Percentiles rank a stretch among this genome's conserved stretches.
These are phyloP conservation scores for Epiblema foenella DNA, from an alignment of 2,888 invertebrate genomes.

Conservation along the genomic window DNA sequence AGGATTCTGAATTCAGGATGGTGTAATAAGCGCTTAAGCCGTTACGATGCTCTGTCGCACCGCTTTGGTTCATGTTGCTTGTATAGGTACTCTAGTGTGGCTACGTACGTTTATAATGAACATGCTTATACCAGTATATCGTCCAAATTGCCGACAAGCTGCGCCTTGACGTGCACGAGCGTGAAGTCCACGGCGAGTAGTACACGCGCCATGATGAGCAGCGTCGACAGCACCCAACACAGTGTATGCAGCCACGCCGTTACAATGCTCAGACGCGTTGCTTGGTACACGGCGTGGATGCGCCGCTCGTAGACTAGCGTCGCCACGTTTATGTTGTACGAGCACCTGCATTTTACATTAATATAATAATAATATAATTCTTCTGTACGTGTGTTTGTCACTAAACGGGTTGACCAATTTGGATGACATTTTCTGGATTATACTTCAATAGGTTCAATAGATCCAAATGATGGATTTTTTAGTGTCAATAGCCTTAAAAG, in stretches of 20 bases:
- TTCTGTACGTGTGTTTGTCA: too few relatives aligned
- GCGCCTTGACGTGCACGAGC: conserved; percentile 65
- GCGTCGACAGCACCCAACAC: conserved; percentile 73
- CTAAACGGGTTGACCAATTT: too few relatives aligned
- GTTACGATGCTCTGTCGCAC: neutral
- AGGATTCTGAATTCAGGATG: too few relatives aligned
- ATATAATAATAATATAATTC: too few relatives aligned
- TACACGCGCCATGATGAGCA: conserved; percentile 63
- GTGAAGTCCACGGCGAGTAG: conserved; percentile 74
- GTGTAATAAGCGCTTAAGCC: too few relatives aligned
- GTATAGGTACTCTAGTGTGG: neutral
- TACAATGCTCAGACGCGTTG: conserved; percentile 68
- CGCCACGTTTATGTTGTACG: conserved; percentile 75
- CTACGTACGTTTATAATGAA: neutral
- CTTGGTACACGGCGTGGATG: conserved; percentile 77
- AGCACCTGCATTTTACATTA: conserved; percentile 57
- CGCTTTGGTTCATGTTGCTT: neutral
- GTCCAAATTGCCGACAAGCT: conserved; percentile 68
- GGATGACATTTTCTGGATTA: too few relatives aligned
- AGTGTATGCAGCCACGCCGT: conserved; percentile 77
- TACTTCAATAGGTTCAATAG: too few relatives aligned
- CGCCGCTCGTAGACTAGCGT: conserved; percentile 74
- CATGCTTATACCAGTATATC: conserved; percentile 63
- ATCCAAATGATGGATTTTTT: too few relatives aligned
- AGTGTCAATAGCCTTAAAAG: too few relatives aligned